These are phyloP conservation scores for Phaonia tiefii DNA, from an alignment of 2,888 invertebrate species.

Conservation along the genomic window DNA sequence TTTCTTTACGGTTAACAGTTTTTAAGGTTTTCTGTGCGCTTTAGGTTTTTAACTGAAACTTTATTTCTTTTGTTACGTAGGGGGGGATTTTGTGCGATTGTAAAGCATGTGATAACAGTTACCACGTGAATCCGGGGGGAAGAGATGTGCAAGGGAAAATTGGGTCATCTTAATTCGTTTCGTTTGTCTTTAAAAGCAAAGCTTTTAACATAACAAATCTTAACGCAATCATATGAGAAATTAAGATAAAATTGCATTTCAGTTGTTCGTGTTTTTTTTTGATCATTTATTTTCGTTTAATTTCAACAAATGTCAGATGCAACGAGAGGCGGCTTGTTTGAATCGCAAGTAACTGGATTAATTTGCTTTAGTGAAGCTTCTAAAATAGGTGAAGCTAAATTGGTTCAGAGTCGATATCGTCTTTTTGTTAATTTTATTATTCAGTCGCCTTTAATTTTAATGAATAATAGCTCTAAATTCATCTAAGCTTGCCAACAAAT, in stretches of 20 bases:
- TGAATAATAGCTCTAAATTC: no score
- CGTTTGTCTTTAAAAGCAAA: conserved; percentile 13
- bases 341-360: no score
- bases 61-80: background rate
- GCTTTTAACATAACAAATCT: conserved; percentile 2
- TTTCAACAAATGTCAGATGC: no score
- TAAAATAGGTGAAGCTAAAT: no score
- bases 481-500: no score
- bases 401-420: no score
- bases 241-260: conserved; percentile 38
- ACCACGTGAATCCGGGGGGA: no score
- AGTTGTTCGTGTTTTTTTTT: background rate
- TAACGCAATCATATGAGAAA: conserved; percentile 35
- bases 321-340: no score
- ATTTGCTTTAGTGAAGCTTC: no score
- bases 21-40: conserved; percentile 35
- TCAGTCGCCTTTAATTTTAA: no score
- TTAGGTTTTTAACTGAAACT: conserved; percentile 21
- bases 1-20: conserved; percentile 59
- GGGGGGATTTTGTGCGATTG: conserved; percentile 50
- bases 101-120: conserved; percentile 55
- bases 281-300: no score
- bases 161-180: conserved; percentile 47
- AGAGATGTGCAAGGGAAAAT: conserved; percentile 44
- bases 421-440: no score